phyloP scores from a whole-genome alignment of 2,797 vertebrate genomes.

The Amblyopsis hoosieri region DNA sequence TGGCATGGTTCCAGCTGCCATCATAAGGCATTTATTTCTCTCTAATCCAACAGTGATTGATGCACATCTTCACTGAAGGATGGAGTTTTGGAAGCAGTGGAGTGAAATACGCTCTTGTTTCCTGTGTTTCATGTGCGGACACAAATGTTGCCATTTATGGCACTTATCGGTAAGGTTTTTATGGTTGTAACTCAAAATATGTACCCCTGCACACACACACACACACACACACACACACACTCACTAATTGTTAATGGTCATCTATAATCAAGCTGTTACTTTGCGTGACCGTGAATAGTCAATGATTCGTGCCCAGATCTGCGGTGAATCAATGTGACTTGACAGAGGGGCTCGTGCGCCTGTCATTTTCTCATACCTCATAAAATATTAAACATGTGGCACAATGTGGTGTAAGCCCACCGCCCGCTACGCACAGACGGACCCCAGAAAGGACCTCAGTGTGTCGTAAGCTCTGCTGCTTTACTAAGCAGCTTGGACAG shows the following conservation, averaged over 20 bases:
- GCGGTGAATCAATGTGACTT: conserved; percentile 62
- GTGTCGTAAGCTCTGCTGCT: conserved; percentile 29
- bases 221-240: background rate
- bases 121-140: conserved; percentile 30
- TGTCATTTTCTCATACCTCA: conserved; percentile 56
- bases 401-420: conserved; percentile 37
- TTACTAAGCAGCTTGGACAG: conserved; percentile 60
- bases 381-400: conserved; percentile 65
- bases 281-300: conserved; percentile 53
- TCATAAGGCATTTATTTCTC: conserved; percentile 45
- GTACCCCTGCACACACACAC: background rate
- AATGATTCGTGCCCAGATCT: conserved; percentile 54
- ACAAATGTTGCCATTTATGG: conserved; percentile 43
- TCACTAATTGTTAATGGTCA: conserved; percentile 28
- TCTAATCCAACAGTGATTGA: conserved; percentile 42
- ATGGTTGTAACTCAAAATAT: conserved; percentile 14
- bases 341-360: conserved; percentile 67
- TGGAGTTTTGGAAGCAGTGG: background rate
- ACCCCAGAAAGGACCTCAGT: conserved; percentile 20
- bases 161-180: conserved; percentile 55
- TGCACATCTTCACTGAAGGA: conserved; percentile 18
- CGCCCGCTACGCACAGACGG: conserved; percentile 26
- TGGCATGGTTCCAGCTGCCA: conserved; percentile 32
- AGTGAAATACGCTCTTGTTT: conserved; percentile 31
- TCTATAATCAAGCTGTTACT: conserved; percentile 50